Conservation (phyloP, 2,888 invertebrate species). For the Drosophila koepferae region DNA sequence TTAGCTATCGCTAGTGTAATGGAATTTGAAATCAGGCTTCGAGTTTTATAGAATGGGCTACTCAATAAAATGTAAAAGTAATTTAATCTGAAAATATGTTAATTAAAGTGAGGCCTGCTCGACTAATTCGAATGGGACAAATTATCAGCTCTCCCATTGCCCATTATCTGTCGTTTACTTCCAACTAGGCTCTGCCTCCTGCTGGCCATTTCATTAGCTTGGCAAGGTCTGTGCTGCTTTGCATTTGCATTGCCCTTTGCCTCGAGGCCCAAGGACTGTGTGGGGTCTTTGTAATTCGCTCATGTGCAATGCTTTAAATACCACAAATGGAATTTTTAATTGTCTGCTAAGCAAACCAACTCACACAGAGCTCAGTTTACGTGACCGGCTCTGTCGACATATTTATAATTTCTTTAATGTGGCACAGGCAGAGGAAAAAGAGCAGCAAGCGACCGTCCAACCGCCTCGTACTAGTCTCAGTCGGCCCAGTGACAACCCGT, state of each 20-base stretch:
- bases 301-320: slow-evolving; percentile 55
- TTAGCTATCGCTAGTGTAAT: not conserved
- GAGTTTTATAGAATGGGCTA: not conserved
- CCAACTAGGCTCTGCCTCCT: not conserved
- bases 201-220: slow-evolving; percentile 47
- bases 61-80: not conserved
- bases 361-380: slow-evolving; percentile 26
- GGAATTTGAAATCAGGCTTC: not conserved
- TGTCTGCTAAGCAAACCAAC: slow-evolving; percentile 50
- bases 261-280: slow-evolving; percentile 18
- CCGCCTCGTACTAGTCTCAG: slow-evolving; percentile 12
- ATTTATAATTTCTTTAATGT: slow-evolving; percentile 65
- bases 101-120: not conserved
- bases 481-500: slow-evolving; percentile 46
- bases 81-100: not conserved
- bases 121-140: not conserved
- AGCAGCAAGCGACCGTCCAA: too few relatives aligned
- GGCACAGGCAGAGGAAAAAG: slow-evolving; percentile 7
- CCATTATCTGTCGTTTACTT: slow-evolving; percentile 14
- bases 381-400: slow-evolving; percentile 43
- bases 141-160: not conserved
- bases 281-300: slow-evolving; percentile 36
- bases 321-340: slow-evolving; percentile 69
- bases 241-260: slow-evolving; percentile 10
- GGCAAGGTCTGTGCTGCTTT: slow-evolving; percentile 13